Percentiles rank a stretch among this genome's conserved stretches.
Conservation (phyloP, 1,140 invertebrate genomes). For the Thaumatotibia leucotreta region DNA sequence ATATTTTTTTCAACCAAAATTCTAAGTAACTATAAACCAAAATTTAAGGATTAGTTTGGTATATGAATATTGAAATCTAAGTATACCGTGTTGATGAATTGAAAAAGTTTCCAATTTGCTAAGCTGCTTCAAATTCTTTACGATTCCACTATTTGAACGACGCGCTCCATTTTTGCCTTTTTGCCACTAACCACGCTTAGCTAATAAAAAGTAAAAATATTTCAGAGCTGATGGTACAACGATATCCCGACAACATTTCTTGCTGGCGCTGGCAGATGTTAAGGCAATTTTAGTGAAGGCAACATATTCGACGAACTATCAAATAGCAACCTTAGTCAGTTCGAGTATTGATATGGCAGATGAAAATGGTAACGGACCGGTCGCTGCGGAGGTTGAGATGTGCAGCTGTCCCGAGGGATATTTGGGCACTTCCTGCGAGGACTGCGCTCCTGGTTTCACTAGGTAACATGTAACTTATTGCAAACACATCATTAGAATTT, state of each 20-base stretch:
- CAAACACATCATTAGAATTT: not conserved
- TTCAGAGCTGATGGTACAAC: conserved; percentile 85
- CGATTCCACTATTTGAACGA: too few relatives aligned
- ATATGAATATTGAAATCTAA: too few relatives aligned
- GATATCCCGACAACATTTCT: conserved; percentile 90
- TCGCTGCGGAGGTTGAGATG: conserved; percentile 91
- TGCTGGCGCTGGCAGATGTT: conserved; percentile 95
- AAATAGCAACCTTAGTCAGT: conserved; percentile 83
- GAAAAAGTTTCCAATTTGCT: too few relatives aligned
- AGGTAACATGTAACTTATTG: conserved; percentile 69
- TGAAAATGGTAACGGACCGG: conserved; percentile 79
- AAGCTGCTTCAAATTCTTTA: too few relatives aligned
- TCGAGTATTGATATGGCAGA: conserved; percentile 89
- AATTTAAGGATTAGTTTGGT: too few relatives aligned
- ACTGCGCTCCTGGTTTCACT: conserved; percentile 93
- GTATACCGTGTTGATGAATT: too few relatives aligned
- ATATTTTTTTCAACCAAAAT: too few relatives aligned
- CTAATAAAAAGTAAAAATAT: too few relatives aligned
- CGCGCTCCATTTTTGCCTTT: too few relatives aligned
- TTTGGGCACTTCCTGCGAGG: conserved; percentile 91
- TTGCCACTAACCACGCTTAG: too few relatives aligned
- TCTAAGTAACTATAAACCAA: too few relatives aligned
- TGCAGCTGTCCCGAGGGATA: conserved; percentile 90
- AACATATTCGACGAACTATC: conserved; percentile 90
- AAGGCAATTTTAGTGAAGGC: conserved; percentile 94